Conservation (phyloP, 2,797 vertebrate species). For the Sparus aurata region DNA sequence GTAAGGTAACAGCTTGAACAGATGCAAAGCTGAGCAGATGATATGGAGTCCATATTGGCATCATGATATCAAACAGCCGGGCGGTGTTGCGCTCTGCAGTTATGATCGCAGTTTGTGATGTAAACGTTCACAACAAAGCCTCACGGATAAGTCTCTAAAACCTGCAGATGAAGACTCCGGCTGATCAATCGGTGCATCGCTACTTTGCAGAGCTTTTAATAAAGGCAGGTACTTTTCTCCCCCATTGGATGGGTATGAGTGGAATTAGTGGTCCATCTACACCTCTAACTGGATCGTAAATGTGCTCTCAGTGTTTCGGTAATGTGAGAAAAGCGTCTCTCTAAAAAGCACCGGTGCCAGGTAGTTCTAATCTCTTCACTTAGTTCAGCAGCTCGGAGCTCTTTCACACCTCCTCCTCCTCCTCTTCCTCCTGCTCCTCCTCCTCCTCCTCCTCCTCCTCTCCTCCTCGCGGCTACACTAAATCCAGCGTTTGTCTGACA, state of each 20-base stretch:
- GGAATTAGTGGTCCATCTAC: slow-evolving; percentile 14
- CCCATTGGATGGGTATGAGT: background rate
- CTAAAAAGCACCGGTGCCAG: slow-evolving; percentile 6
- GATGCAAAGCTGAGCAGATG: background rate
- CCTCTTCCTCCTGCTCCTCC: slow-evolving; percentile 33
- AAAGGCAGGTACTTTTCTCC: background rate
- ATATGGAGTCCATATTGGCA: background rate
- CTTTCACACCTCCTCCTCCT: slow-evolving; percentile 51
- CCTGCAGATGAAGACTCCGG: background rate
- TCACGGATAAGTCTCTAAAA: background rate
- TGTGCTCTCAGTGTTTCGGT: slow-evolving; percentile 19
- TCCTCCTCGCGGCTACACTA: slow-evolving; percentile 31
- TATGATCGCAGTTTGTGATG: background rate
- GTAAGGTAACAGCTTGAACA: background rate
- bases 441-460: slow-evolving; percentile 28
- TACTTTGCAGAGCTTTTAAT: slow-evolving; percentile 1
- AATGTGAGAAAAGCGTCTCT: slow-evolving; percentile 50
- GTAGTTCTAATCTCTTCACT: slow-evolving; percentile 56
- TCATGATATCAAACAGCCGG: background rate
- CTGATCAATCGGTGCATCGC: too few relatives aligned
- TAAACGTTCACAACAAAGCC: background rate
- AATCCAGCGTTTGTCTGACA: slow-evolving; percentile 63
- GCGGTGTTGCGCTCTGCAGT: slow-evolving; percentile 13
- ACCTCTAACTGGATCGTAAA: slow-evolving; percentile 10
- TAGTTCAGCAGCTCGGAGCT: slow-evolving; percentile 43